Evolutionary conservation across 2,797 vertebrate species (phyloP).

Genomic region (Dipus sagitta): DNA sequence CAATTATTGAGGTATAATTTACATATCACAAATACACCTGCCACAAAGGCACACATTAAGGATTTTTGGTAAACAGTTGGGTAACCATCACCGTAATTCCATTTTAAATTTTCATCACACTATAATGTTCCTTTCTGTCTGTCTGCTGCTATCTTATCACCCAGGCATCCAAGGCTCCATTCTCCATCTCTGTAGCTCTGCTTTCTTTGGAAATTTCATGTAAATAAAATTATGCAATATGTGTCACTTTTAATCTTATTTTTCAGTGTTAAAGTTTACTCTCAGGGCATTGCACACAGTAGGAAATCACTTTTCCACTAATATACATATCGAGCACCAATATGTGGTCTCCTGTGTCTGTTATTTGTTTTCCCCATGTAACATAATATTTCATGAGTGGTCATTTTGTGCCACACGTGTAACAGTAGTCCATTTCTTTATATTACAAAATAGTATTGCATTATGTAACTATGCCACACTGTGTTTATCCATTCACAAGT

Average conservation of each 20-base stretch:
- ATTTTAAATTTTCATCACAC: neutral
- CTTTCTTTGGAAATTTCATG: neutral
- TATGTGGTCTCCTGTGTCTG: neutral
- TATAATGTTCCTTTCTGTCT: neutral
- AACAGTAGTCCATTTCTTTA: neutral
- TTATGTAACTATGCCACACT: neutral
- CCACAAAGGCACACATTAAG: neutral
- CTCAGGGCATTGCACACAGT: neutral
- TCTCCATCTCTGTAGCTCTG: neutral
- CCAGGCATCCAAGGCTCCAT: neutral
- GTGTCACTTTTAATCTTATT: neutral
- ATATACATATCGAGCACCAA: neutral
- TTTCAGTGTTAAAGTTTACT: neutral
- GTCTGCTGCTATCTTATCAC: neutral
- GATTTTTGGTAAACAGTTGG: slow-evolving; percentile 1
- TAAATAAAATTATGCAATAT: neutral
- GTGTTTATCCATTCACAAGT: neutral
- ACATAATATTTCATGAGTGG: neutral
- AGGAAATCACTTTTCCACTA: neutral
- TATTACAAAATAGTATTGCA: neutral
- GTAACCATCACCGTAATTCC: neutral
- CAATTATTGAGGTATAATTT: neutral
- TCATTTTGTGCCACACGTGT: neutral
- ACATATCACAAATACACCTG: neutral
- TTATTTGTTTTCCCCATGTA: neutral